These are phyloP conservation scores for Diplogasteroides magnus DNA, from an alignment of 1,140 invertebrate species.

Conservation along the genomic window DNA sequence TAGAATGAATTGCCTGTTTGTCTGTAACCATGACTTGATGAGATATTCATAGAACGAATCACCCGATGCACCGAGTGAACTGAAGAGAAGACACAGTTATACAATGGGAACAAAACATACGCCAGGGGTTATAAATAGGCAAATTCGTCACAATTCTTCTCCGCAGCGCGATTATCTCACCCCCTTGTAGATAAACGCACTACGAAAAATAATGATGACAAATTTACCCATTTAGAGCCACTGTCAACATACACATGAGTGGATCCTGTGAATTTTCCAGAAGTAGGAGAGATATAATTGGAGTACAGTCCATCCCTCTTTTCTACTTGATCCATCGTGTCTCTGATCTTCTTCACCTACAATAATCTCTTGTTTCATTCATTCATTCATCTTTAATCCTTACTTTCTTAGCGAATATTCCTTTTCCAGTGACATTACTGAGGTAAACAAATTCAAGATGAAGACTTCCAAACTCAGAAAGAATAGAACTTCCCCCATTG, in stretches of 20 bases:
- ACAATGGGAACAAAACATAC: background rate
- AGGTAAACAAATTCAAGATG: slow-evolving; percentile 91
- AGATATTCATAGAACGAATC: slow-evolving; percentile 99
- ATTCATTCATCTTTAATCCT: background rate
- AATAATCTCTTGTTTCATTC: background rate
- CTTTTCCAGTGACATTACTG: slow-evolving; percentile 83
- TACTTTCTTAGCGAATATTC: slow-evolving; percentile 73
- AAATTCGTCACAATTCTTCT: too few relatives aligned
- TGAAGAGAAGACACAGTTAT: too few relatives aligned
- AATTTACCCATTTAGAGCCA: background rate
- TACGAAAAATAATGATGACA: too few relatives aligned
- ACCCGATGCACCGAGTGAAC: slow-evolving; percentile 88
- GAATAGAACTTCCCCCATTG: slow-evolving; percentile 84
- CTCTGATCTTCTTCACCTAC: slow-evolving; percentile 67
- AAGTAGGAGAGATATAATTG: slow-evolving; percentile 89
- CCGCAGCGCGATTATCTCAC: too few relatives aligned
- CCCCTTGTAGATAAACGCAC: too few relatives aligned
- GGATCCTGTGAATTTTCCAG: slow-evolving; percentile 84
- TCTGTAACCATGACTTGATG: slow-evolving; percentile 86
- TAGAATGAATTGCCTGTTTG: too few relatives aligned
- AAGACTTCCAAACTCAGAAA: slow-evolving; percentile 91
- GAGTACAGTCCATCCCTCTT: slow-evolving; percentile 89
- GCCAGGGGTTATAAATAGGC: too few relatives aligned
- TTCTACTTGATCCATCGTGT: slow-evolving; percentile 73
- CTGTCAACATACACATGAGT: slow-evolving; percentile 17